Evolutionary conservation across 2,113 vertebrate species (phyloP).

Genomic region (Plectropomus leopardus): DNA sequence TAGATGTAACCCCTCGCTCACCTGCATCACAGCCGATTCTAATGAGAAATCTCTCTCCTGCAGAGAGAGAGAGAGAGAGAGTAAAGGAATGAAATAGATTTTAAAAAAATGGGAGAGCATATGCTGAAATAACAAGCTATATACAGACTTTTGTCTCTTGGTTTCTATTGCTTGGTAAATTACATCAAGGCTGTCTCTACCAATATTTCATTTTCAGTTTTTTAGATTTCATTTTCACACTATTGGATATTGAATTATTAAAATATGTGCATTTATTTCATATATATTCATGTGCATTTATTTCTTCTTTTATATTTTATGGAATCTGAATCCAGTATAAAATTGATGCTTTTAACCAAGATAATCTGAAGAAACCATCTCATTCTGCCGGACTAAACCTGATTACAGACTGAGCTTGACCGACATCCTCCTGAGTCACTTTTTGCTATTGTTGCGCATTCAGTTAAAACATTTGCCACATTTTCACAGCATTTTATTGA

Average conservation of each 20-base stretch:
- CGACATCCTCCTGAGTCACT: no score
- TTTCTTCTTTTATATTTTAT: background rate
- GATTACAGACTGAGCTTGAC: no score
- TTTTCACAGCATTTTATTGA: no score
- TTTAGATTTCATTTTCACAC: background rate
- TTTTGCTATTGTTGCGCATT: background rate
- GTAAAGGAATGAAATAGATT: constrained; percentile 16
- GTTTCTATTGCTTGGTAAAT: constrained; percentile 11
- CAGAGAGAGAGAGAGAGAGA: background rate
- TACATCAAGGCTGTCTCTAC: background rate
- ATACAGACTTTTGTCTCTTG: background rate
- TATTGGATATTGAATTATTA: background rate
- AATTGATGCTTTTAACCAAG: no score
- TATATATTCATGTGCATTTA: no score
- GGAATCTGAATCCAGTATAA: background rate
- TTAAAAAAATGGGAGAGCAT: constrained; percentile 21
- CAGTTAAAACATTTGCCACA: no score
- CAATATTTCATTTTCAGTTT: background rate
- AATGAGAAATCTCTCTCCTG: constrained; percentile 64
- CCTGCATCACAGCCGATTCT: constrained; percentile 63
- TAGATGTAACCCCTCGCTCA: constrained; percentile 70
- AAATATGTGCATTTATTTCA: no score
- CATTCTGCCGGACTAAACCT: no score
- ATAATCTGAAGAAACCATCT: no score
- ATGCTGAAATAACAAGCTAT: constrained; percentile 4